A percentile compares a stretch with the other conserved stretches of the same genome.
These are phyloP conservation scores for Phrynosoma platyrhinos DNA, from an alignment of 2,113 vertebrate genomes.

Conservation along the genomic window DNA sequence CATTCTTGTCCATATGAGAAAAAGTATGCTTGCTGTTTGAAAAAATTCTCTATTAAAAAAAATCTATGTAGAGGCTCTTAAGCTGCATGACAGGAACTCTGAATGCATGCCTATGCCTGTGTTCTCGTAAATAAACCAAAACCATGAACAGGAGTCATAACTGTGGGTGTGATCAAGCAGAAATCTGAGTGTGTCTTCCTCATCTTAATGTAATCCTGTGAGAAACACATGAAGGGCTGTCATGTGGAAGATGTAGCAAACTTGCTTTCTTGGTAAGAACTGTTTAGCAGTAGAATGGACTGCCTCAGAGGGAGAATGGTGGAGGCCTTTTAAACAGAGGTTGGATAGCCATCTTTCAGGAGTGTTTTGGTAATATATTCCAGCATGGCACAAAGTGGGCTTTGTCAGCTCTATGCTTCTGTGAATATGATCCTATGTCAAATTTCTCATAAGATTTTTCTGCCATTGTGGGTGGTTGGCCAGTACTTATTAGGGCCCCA, in stretches of 20 bases:
- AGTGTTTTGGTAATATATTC: too few relatives aligned
- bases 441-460: not conserved
- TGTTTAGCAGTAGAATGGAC: too few relatives aligned
- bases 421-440: not conserved
- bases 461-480: not conserved
- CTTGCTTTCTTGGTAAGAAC: too few relatives aligned
- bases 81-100: not conserved
- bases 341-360: too few relatives aligned
- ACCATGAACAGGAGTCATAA: not conserved
- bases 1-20: not conserved
- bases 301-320: too few relatives aligned
- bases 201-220: not conserved
- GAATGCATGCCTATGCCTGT: not conserved
- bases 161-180: not conserved
- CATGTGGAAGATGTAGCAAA: too few relatives aligned
- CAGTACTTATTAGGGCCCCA: not conserved
- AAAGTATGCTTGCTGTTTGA: not conserved
- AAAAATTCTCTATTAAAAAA: not conserved
- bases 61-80: too few relatives aligned
- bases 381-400: too few relatives aligned
- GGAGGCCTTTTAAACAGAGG: too few relatives aligned
- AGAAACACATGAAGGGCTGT: not conserved
- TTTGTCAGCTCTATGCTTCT: too few relatives aligned
- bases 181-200: not conserved
- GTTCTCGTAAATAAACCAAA: not conserved